Percentiles rank a stretch among this genome's conserved stretches.
phyloP scores from a whole-genome alignment of 2,113 vertebrate genomes.

The Hylia prasina region DNA sequence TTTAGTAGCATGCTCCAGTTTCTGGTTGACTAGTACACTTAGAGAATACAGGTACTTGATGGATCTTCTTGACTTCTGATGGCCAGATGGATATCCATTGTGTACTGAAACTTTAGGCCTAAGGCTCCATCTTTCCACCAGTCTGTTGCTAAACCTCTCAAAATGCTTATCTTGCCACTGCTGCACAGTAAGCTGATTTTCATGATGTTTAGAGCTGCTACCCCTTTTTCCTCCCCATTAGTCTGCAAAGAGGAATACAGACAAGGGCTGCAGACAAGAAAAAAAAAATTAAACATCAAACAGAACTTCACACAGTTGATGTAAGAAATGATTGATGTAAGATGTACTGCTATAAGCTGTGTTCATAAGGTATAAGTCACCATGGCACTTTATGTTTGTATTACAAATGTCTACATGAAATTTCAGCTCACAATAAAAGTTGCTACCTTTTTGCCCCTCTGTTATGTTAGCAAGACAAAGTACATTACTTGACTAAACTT shows the following conservation, averaged over 20 bases:
- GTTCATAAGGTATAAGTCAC: neutral
- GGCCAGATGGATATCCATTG: fast-evolving
- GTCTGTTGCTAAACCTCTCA: neutral
- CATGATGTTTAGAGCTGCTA: neutral
- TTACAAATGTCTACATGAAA: neutral
- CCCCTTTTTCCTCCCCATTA: neutral
- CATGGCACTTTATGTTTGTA: neutral
- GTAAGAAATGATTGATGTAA: neutral
- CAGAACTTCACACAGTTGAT: neutral
- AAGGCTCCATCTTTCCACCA: neutral
- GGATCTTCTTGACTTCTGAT: neutral
- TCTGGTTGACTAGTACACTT: neutral
- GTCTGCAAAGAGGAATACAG: neutral
- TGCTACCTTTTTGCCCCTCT: neutral
- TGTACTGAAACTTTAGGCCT: neutral
- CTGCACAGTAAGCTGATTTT: neutral
- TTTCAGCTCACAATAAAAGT: neutral
- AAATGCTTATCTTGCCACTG: neutral
- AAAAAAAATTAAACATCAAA: neutral
- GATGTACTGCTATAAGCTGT: neutral
- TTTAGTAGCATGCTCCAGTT: neutral
- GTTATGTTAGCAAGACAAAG: neutral
- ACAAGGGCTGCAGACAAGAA: neutral
- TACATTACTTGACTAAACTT: neutral
- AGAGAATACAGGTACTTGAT: neutral